Conservation (phyloP, 1,140 invertebrate genomes). For the Ceratoteleas bidentatus region DNA sequence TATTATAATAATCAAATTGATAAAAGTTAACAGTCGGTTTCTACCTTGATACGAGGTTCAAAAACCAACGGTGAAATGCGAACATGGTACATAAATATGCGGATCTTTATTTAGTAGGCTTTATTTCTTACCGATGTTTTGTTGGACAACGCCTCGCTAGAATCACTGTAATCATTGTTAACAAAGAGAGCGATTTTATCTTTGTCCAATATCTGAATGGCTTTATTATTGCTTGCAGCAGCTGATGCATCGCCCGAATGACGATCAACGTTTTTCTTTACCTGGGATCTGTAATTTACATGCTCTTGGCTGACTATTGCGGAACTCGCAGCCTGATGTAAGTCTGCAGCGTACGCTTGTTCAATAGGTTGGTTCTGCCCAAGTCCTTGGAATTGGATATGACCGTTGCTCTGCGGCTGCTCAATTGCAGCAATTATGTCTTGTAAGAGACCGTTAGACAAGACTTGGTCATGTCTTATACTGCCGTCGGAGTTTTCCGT, state of each 20-base stretch:
- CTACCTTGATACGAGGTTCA: constrained; percentile 51
- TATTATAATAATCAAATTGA: constrained; percentile 28
- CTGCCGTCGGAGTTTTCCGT: constrained; percentile 79
- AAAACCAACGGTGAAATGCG: constrained; percentile 20
- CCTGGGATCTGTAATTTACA: constrained; percentile 46
- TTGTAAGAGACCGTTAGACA: constrained; percentile 89
- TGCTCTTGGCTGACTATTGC: constrained; percentile 50
- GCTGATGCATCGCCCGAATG: constrained; percentile 36
- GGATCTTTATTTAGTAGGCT: constrained; percentile 22
- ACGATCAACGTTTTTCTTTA: constrained; percentile 49
- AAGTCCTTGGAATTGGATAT: constrained; percentile 70
- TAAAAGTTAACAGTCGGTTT: constrained; percentile 25
- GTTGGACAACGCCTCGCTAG: constrained; percentile 44
- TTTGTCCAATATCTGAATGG: constrained; percentile 40
- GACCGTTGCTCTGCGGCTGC: constrained; percentile 79
- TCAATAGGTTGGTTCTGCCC: constrained; percentile 66
- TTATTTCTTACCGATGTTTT: constrained; percentile 34
- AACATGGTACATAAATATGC: constrained; percentile 30
- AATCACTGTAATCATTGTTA: constrained; percentile 68
- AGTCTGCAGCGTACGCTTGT: constrained; percentile 65
- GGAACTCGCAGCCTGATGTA: constrained; percentile 52
- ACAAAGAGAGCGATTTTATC: constrained; percentile 73
- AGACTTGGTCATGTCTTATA: constrained; percentile 86
- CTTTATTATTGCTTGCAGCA: constrained; percentile 35
- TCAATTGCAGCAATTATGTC: constrained; percentile 89